Evolutionary conservation across 2,113 vertebrate genomes (phyloP).

Genomic region (Odocoileus hemionus): DNA sequence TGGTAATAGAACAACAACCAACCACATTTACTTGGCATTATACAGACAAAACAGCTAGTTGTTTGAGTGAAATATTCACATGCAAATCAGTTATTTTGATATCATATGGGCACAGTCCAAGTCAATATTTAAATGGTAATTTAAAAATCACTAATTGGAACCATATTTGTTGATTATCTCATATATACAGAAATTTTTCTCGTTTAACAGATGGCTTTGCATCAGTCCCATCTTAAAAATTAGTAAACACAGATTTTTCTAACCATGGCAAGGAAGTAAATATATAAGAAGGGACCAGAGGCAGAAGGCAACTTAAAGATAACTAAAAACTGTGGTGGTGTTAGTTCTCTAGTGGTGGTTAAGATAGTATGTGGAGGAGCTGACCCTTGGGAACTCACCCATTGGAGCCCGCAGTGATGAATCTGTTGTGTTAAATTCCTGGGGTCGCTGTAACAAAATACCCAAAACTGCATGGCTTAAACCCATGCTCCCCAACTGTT

Average conservation of each 20-base stretch:
- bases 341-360: not conserved
- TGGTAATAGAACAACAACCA: slow-evolving; percentile 24
- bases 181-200: slow-evolving; percentile 51
- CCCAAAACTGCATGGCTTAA: not conserved
- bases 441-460: not conserved
- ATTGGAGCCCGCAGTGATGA: not conserved
- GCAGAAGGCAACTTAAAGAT: slow-evolving; percentile 30
- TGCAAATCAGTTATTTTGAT: slow-evolving; percentile 50
- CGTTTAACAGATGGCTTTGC: slow-evolving; percentile 70
- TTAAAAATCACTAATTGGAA: slow-evolving; percentile 64
- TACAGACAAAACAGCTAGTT: slow-evolving; percentile 34
- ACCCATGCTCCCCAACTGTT: not conserved
- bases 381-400: not conserved
- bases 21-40: not conserved
- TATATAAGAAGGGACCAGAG: slow-evolving; percentile 39
- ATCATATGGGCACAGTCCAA: slow-evolving; percentile 53
- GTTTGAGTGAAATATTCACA: slow-evolving; percentile 42
- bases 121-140: slow-evolving; percentile 68
- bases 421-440: not conserved
- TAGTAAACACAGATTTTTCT: slow-evolving; percentile 71
- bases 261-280: slow-evolving; percentile 50
- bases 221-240: slow-evolving; percentile 59
- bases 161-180: slow-evolving; percentile 63
- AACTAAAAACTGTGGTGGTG: not conserved
- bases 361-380: not conserved